Conservation (phyloP, 1,140 invertebrate genomes). For the Rhopalosiphum padi region DNA sequence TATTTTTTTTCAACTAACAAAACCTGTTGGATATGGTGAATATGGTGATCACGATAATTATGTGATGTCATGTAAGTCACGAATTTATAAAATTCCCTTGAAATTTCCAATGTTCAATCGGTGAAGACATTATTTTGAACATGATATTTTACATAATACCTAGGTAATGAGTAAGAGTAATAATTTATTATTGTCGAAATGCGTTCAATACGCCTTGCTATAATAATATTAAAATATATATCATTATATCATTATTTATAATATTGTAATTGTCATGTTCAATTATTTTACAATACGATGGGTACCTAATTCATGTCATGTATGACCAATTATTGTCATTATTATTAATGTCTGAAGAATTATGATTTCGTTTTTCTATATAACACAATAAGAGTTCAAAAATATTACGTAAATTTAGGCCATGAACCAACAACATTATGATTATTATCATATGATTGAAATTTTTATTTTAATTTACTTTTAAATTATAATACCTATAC, state of each 20-base stretch:
- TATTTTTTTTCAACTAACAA: background rate
- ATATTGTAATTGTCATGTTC: background rate
- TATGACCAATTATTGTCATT: background rate
- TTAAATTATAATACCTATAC: too few relatives aligned
- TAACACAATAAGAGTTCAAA: background rate
- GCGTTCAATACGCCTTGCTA: too few relatives aligned
- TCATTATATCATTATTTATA: background rate
- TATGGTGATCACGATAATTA: background rate
- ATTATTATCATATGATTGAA: too few relatives aligned
- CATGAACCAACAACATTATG: too few relatives aligned
- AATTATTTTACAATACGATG: background rate
- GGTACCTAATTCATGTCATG: background rate
- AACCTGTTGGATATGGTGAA: background rate
- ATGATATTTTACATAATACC: background rate
- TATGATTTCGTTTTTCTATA: background rate
- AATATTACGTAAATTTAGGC: background rate
- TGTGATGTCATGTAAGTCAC: background rate
- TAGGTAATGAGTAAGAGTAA: background rate
- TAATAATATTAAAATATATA: too few relatives aligned
- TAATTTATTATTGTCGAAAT: background rate
- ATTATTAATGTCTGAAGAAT: background rate
- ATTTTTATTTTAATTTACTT: background rate
- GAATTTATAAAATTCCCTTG: background rate
- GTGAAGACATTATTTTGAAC: background rate
- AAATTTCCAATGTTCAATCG: background rate